These are phyloP conservation scores for Crossocerus cetratus DNA, from an alignment of 2,888 invertebrate species.

Conservation along the genomic window DNA sequence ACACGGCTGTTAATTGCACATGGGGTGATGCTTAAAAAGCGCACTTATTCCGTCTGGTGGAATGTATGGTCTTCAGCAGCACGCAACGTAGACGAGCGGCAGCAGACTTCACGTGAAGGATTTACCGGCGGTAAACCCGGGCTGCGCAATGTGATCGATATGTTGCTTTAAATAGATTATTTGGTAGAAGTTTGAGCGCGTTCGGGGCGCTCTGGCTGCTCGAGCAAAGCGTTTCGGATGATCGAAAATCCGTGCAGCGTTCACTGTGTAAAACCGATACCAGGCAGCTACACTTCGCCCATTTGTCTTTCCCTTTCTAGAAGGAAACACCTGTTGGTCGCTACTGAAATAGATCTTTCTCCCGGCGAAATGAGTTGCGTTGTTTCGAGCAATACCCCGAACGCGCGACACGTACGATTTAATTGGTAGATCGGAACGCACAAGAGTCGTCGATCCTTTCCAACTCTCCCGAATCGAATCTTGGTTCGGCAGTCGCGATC, in stretches of 20 bases:
- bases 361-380: too few relatives aligned
- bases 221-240: neutral
- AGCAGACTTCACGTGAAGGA: neutral
- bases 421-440: too few relatives aligned
- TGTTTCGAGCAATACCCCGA: too few relatives aligned
- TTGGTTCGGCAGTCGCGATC: neutral
- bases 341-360: too few relatives aligned
- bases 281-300: too few relatives aligned
- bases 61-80: neutral
- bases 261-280: neutral
- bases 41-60: neutral
- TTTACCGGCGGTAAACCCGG: conserved; percentile 17
- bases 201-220: conserved; percentile 28
- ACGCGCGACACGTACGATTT: too few relatives aligned
- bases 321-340: neutral
- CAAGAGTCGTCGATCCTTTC: too few relatives aligned
- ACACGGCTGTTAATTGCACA: neutral
- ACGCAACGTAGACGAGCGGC: neutral
- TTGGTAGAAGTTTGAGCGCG: conserved; percentile 40
- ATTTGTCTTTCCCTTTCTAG: neutral
- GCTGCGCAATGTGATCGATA: conserved; percentile 36
- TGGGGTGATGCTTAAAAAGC: neutral
- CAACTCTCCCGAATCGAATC: too few relatives aligned
- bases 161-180: conserved; percentile 54
- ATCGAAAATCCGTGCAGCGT: neutral